Base-by-base conservation (phyloP, 2,797 vertebrate species). In the Tadarida brasiliensis region DNA sequence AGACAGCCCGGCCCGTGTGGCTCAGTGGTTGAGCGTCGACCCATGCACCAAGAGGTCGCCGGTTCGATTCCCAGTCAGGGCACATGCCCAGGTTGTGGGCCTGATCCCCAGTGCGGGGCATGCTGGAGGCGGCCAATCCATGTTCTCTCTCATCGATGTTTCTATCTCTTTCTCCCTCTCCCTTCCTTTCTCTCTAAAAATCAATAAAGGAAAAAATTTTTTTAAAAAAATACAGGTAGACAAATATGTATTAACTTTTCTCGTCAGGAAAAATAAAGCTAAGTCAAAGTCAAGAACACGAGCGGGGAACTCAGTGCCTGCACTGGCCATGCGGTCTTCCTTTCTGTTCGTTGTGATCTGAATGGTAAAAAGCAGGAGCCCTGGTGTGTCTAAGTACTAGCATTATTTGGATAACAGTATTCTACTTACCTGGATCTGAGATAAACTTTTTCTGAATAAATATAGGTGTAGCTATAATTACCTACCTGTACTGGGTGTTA, bases 371-470 rank as follows among this genome's bases (percentile, higher is more conserved):
- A 39, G 63, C 44, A 67, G 28, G 59, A 87, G 47, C 12, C 63
- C 57, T 26, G 7, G 2, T 39, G 35, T 74, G 2, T 81, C 67
- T 87, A 83, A 83, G 61, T 86, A 90, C 22, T 59, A 39, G 7
- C 3, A 24, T 82, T 76, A 51, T 71, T 96, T 85, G 67, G 81
- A 83, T 24, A 39, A 47, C 35, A 89, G 67, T 82, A 84, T 49
- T 92, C 90, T 67, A 20, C 3, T 94, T 95, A 20, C 24, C 73
- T 54, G 57, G 33, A 59, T 51, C 63, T 47, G 30, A 8, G 33
- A 76, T 86, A 83, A 92, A 94, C 51, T 95, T 80, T 94, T 95
- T 95, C 63, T 80, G 56, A 70, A 73, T 78, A 94, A 86, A 83
- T 76, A 54, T 51, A 84, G 30, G 68, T 63, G 16, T 30, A 76